Evolutionary conservation across 2,113 vertebrate genomes (phyloP).

Genomic region (Rattus norvegicus): DNA sequence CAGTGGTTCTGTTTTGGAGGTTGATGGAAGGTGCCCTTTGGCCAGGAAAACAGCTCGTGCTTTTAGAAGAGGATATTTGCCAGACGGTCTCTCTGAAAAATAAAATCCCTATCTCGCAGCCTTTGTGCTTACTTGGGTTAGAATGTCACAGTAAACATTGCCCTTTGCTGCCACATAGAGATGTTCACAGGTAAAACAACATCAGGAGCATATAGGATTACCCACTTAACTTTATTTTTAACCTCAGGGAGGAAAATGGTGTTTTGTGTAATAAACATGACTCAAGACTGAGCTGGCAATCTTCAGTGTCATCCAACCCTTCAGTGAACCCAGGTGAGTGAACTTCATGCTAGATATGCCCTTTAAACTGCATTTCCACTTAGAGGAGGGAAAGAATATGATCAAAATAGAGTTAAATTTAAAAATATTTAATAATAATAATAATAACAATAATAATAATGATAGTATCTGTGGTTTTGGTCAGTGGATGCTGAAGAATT

Average conservation of each 20-base stretch:
- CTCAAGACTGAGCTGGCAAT: not conserved
- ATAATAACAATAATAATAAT: not conserved
- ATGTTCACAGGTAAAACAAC: not conserved
- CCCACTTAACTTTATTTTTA: not conserved
- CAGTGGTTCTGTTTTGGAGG: not conserved
- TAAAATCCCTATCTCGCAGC: not conserved
- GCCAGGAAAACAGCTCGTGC: not conserved
- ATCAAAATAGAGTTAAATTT: not conserved
- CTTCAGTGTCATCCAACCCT: not conserved
- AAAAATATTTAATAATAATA: not conserved
- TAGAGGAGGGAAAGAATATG: not conserved
- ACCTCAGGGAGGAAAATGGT: not conserved
- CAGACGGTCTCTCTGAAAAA: not conserved
- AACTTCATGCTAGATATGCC: not conserved
- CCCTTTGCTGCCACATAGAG: not conserved
- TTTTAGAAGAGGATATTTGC: not conserved
- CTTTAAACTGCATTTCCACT: not conserved
- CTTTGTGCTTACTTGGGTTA: not conserved
- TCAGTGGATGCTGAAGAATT: not conserved
- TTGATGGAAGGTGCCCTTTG: not conserved
- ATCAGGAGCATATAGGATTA: not conserved
- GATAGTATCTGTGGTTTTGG: not conserved
- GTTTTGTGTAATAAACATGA: not conserved
- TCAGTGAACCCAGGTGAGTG: not conserved
- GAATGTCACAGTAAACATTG: not conserved